A percentile compares a stretch with the other conserved stretches of the same genome.
These are phyloP conservation scores for Meteorus sp. DNA, from an alignment of 1,140 invertebrate species.

Conservation along the genomic window DNA sequence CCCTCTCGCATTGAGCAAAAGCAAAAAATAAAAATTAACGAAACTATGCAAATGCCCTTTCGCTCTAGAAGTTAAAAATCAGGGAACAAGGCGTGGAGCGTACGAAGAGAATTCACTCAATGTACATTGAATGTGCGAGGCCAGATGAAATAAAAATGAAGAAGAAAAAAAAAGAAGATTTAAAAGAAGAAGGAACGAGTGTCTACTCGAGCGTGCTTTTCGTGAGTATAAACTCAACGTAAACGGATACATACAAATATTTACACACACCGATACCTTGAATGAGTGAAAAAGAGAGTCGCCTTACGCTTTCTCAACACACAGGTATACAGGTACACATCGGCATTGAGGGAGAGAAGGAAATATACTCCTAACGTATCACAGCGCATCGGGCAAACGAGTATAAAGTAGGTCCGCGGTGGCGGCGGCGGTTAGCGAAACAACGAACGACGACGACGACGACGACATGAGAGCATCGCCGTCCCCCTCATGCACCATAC, in stretches of 20 bases:
- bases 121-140: slow-evolving; percentile 12
- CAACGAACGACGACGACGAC: slow-evolving; percentile 21
- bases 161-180: slow-evolving; percentile 29
- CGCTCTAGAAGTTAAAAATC: slow-evolving; percentile 5
- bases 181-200: slow-evolving; percentile 21
- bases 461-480: slow-evolving; percentile 39
- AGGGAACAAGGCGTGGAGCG: slow-evolving; percentile 24
- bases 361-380: slow-evolving; percentile 14
- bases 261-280: not conserved
- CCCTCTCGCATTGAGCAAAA: too few species aligned
- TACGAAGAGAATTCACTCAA: too few species aligned
- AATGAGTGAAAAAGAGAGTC: not conserved
- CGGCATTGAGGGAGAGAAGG: slow-evolving; percentile 25
- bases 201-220: slow-evolving; percentile 5
- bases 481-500: slow-evolving; percentile 50
- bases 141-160: too few species aligned
- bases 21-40: too few species aligned
- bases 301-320: slow-evolving; percentile 19
- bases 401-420: slow-evolving; percentile 47
- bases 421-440: too few species aligned
- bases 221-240: not conserved
- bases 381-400: slow-evolving; percentile 27
- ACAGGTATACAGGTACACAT: slow-evolving; percentile 21
- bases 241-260: not conserved
- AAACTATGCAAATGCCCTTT: not conserved